Base-by-base conservation (phyloP, 2,888 invertebrate genomes). In the Ametastegia equiseti region DNA sequence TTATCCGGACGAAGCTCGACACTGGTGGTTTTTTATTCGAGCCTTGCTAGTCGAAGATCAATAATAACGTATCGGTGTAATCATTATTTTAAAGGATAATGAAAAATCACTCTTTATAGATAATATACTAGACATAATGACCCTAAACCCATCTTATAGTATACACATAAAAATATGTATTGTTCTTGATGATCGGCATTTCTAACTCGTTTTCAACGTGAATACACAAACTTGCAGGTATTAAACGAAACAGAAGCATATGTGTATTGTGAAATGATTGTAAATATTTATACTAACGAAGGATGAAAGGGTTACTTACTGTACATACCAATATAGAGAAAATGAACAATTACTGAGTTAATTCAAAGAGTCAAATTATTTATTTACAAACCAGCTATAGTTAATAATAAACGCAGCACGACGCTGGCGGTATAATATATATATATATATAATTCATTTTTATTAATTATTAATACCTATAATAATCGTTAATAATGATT, bases 291-390 rank as follows among this genome's bases (percentile, higher is more conserved):
- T n/a, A n/a, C 11, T 47, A 47, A 15, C 11, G 47, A n/a, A 13
- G 47, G 15, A 47, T 47, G 11, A 3, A 1, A 47, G 42, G 5
- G 19, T 54, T n/a, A 54, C 11, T 7, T 7, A 78, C 57, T 27
- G 13, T 36, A 81, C 75, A 81, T 30, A 1, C 47, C 15, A 11
- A 60, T 11, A 11, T 23, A 23, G 3, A 27, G 13, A 80, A 45
- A 54, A 54, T 75, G 13, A 78, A 65, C n/a, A 50, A 39, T 67
- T 5, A 63, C 65, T 63, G 69, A 45, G 30, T 77, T 75, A 83
- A 83, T 87, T 91, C 88, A 91, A 91, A 91, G 91, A 91, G 89
- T 91, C 90, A 91, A 91, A 91, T 91, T 89, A 88, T 91, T 90
- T 91, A 91, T 91, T 91, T 91, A 91, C 91, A 91, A 91, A 91